Base-by-base conservation (phyloP, 2,888 invertebrate genomes). In the Achlya flavicornis region DNA sequence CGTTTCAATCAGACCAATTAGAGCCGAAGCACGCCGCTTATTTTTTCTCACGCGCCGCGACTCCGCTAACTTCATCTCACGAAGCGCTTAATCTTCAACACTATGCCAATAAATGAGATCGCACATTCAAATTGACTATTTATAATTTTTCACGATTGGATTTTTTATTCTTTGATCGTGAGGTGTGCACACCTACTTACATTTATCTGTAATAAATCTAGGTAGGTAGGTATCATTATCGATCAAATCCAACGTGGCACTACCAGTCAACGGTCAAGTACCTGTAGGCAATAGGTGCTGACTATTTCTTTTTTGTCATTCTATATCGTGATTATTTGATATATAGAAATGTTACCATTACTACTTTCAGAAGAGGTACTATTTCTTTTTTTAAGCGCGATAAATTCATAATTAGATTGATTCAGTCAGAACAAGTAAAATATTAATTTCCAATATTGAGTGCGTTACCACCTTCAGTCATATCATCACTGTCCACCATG, bases 1-100 rank as follows among this genome's bases (percentile, higher is more conserved):
- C 91, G 88, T 90, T 92, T 91, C 92, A 92, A 93, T 93, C 91
- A 91, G 87, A 84, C 92, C 92, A 92, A 93, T 93, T 93, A 93
- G 90, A 88, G 88, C 66, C 83, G 80, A 82, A 84, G 81, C 87
- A 82, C 77, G 86, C 84, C 78, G 84, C 82, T 85, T 84, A 87
- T 87, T 88, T 86, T 90, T 91, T 90, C 89, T 87, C 90, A 89
- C 83, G 83, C 76, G 70, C 69, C 64, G 71, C 69, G 71, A 19
- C 16, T 68, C 74, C 66, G 65, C 67, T 73, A 78, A 78, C 77
- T 78, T 72, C 74, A 72, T 76, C 74, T 73, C 81, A 72, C 70
- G 66, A 69, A 46, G 61, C 53, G 35, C 63, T 41, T 68, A 61
- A 69, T 69, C 65, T 61, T 66, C 65, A 19, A 67, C 71, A 71